Percentiles rank a stretch among this genome's conserved stretches.
Evolutionary conservation across 2,797 vertebrate species (phyloP).

Genomic region (Zenarchopterus dispar): DNA sequence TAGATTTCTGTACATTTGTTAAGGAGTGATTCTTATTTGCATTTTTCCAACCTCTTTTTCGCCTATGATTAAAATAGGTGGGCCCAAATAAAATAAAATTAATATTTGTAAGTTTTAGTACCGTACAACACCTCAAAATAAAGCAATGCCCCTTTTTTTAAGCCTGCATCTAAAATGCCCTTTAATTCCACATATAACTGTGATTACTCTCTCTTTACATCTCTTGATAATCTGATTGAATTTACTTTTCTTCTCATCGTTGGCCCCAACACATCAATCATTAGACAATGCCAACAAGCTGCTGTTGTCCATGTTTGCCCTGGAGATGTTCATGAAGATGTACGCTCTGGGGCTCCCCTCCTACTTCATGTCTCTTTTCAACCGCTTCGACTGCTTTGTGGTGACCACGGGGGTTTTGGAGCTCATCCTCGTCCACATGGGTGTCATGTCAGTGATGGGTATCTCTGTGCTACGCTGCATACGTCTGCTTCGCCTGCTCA

Average conservation of each 20-base stretch:
- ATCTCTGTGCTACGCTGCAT: conserved; percentile 95
- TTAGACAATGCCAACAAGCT: conserved; percentile 88
- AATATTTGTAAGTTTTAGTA: too few species aligned
- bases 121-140: too few species aligned
- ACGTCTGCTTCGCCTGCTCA: conserved; percentile 91
- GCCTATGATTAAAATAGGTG: too few species aligned
- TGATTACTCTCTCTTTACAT: background rate
- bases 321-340: conserved; percentile 96
- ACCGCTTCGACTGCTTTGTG: conserved; percentile 95
- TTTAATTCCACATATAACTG: too few species aligned
- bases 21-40: too few species aligned
- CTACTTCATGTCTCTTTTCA: conserved; percentile 95
- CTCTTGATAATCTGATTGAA: background rate
- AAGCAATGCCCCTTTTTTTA: too few species aligned
- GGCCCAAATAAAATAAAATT: too few species aligned
- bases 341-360: conserved; percentile 89
- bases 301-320: conserved; percentile 88
- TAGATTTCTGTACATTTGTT: too few species aligned
- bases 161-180: too few species aligned
- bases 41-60: too few species aligned
- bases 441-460: conserved; percentile 87
- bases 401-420: conserved; percentile 90
- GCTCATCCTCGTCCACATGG: conserved; percentile 86
- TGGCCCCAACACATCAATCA: background rate
- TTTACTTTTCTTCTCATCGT: background rate